These are phyloP conservation scores for Etia nguti DNA, from an alignment of 2,113 vertebrate species.

Conservation along the genomic window DNA sequence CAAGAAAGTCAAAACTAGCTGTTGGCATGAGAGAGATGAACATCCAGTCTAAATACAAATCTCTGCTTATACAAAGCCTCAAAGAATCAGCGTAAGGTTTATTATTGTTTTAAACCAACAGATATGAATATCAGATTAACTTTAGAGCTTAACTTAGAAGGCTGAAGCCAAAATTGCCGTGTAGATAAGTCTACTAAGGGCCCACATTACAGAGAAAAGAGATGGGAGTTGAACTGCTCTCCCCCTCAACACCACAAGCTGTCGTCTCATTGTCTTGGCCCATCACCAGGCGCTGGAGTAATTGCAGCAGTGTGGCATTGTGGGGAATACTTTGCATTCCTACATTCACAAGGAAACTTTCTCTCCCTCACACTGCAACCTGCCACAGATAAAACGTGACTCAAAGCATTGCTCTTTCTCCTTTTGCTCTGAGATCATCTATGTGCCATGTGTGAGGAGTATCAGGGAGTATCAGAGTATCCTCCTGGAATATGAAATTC, in stretches of 20 bases:
- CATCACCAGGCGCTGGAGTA: slow-evolving; percentile 63
- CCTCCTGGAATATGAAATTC: background rate
- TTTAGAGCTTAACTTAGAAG: background rate
- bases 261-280: slow-evolving; percentile 72
- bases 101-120: slow-evolving; percentile 14
- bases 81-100: background rate
- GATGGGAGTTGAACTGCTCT: slow-evolving; percentile 42
- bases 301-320: slow-evolving; percentile 74
- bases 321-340: slow-evolving; percentile 73
- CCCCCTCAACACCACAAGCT: slow-evolving; percentile 55
- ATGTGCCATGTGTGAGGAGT: background rate
- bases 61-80: background rate
- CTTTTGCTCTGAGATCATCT: slow-evolving; percentile 13
- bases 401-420: slow-evolving; percentile 28
- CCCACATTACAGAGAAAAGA: slow-evolving; percentile 19
- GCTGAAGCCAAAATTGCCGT: slow-evolving; percentile 1
- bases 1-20: slow-evolving; percentile 52
- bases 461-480: background rate
- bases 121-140: slow-evolving; percentile 22
- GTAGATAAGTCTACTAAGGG: background rate
- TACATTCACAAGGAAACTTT: slow-evolving; percentile 68
- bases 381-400: slow-evolving; percentile 60
- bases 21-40: slow-evolving; percentile 29
- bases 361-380: slow-evolving; percentile 50
- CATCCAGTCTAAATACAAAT: background rate